These are phyloP conservation scores for Planiliza haematocheilus DNA, from an alignment of 2,113 vertebrate genomes.

Conservation along the genomic window DNA sequence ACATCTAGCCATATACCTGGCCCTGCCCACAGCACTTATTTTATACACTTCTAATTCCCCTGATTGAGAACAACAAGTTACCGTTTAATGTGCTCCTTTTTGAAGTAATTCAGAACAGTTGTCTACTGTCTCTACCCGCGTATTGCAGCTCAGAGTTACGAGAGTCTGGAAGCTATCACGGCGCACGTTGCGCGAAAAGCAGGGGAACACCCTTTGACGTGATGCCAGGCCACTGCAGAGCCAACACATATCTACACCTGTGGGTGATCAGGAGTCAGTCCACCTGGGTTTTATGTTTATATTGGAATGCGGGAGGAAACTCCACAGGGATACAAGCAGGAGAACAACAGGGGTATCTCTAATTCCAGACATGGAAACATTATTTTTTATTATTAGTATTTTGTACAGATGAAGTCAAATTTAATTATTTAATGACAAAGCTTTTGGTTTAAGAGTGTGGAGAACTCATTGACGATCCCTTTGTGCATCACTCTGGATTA, in stretches of 20 bases:
- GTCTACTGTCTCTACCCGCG: background rate
- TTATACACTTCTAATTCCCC: background rate
- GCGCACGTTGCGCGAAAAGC: background rate
- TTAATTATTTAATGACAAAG: too few relatives aligned
- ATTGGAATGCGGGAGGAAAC: conserved; percentile 27
- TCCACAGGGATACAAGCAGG: background rate
- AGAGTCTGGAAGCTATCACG: conserved; percentile 25
- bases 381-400: background rate
- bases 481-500: background rate
- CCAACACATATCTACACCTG: conserved; percentile 32
- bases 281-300: conserved; percentile 17
- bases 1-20: background rate
- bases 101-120: background rate
- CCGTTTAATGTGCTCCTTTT: background rate
- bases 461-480: background rate
- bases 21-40: background rate
- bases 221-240: conserved; percentile 1
- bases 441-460: background rate
- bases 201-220: conserved; percentile 20
- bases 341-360: background rate
- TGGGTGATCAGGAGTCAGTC: conserved; percentile 9
- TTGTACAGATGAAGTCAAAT: background rate
- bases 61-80: conserved; percentile 6
- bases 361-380: background rate
- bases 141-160: background rate